Conservation (phyloP, 1,140 invertebrate species). For the Myzus persicae region DNA sequence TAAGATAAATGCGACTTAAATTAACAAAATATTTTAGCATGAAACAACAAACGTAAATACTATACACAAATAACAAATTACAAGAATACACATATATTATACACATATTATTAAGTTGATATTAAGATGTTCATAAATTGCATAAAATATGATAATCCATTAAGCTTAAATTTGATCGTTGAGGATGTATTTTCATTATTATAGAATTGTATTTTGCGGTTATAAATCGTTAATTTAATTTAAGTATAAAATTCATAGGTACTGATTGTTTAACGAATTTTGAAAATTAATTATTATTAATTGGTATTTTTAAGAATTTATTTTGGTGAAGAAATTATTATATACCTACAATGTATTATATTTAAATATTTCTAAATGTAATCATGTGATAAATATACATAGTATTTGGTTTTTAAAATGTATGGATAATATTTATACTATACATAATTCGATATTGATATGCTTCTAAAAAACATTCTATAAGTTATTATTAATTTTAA, state of each 20-base stretch:
- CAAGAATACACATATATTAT: background rate
- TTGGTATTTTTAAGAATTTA: no score
- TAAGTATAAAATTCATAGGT: background rate
- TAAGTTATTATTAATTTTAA: no score
- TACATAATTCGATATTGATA: no score
- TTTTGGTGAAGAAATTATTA: background rate
- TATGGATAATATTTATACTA: background rate
- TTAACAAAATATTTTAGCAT: background rate
- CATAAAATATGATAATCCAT: no score
- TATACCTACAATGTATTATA: background rate
- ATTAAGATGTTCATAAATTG: no score
- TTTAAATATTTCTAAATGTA: background rate
- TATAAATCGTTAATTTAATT: background rate
- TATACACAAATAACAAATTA: background rate
- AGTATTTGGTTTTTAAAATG: background rate
- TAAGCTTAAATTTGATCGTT: background rate
- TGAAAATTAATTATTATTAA: background rate
- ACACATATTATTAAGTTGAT: background rate
- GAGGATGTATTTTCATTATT: background rate
- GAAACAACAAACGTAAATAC: background rate
- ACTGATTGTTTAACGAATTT: background rate
- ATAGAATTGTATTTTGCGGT: background rate
- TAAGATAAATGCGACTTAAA: background rate
- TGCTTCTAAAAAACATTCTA: no score
- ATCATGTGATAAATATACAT: background rate